phyloP scores from a whole-genome alignment of 2,888 invertebrate species.

The Orgyia antiqua region DNA sequence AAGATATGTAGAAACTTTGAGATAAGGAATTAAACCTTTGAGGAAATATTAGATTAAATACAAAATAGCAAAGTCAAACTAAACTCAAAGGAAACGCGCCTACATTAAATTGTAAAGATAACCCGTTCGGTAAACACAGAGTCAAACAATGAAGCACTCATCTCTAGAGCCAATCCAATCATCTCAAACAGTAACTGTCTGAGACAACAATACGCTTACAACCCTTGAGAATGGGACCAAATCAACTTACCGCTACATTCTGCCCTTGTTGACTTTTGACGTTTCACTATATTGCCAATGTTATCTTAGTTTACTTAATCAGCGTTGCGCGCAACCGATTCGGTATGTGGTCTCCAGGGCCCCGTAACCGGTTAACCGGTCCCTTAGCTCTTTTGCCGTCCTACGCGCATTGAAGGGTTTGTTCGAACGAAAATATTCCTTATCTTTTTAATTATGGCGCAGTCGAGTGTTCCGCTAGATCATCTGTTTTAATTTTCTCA shows the following conservation, averaged over 20 bases:
- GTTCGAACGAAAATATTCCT: conserved; percentile 68
- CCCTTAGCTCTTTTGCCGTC: conserved; percentile 29
- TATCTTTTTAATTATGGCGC: conserved; percentile 76
- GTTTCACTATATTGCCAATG: conserved; percentile 64
- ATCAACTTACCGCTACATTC: conserved; percentile 71
- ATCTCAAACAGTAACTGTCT: conserved; percentile 70
- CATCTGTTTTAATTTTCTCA: conserved; percentile 74
- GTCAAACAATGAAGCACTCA: conserved; percentile 59
- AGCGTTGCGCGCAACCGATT: conserved; percentile 60
- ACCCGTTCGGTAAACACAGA: conserved; percentile 37
- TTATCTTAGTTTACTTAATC: conserved; percentile 79
- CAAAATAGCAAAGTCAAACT: conserved; percentile 4
- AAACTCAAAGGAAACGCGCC: conserved; percentile 10
- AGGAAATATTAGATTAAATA: too few species aligned
- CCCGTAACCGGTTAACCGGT: conserved; percentile 65
- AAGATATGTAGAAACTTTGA: too few species aligned
- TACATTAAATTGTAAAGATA: conserved; percentile 24
- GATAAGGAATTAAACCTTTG: too few species aligned
- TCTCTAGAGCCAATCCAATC: conserved; percentile 68
- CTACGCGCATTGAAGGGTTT: conserved; percentile 53
- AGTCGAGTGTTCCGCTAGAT: conserved; percentile 60
- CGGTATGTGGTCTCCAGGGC: conserved; percentile 61
- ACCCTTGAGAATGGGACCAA: conserved; percentile 69
- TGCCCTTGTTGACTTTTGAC: conserved; percentile 76
- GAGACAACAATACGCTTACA: conserved; percentile 58